Base-by-base conservation (phyloP, 35 echinoderm and acorn worm genomes). In the Lytechinus variegatus region DNA sequence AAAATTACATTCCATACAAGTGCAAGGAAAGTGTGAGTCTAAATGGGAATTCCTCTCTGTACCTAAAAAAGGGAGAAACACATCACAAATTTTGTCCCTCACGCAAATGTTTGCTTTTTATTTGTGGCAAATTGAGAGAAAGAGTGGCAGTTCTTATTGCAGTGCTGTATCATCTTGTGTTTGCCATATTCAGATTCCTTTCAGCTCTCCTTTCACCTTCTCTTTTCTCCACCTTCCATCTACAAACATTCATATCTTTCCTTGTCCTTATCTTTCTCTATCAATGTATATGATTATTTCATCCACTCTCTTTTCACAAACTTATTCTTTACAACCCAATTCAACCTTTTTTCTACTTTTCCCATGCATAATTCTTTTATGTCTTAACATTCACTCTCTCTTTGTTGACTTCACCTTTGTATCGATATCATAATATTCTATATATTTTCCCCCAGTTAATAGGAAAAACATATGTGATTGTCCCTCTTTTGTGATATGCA, bases 141-240 rank as follows among this genome's bases (percentile, higher is more conserved):
- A 79, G 66, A 79, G 66, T 79, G 66, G 66, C 66, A 79, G 66
- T 79, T 79, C 66, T 79, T 79, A 79, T 79, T 79, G 19, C 66
- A 79, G 21, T 79, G 66, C 66, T 6, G 19, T 79, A 79, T 79
- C 19, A n/a, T n/a, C 7, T 79, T 79, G 66, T 79, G 16, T 79
- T 24, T 79, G 14, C 16, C 66, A 7, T 79, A 79, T 79, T 16
- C 66, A 24, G 66, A 16, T 79, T 24, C 19, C 66, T 79, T 24
- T 79, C 66, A 19, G 66, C 66, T 24, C 66, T 79, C 66, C 66
- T 79, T n/a, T n/a, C 66, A 24, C 66, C 0, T 6, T 19, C 66
- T 24, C 6, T 19, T 71, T 71, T 16, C 16, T 60, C 24, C 14
- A 71, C 61, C 24, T 6, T 71, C 61, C 14, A n/a, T 79, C 66